Percentiles rank a stretch among this genome's conserved stretches.
Conservation (phyloP, 2,113 vertebrate genomes). For the Arenaria interpres region DNA sequence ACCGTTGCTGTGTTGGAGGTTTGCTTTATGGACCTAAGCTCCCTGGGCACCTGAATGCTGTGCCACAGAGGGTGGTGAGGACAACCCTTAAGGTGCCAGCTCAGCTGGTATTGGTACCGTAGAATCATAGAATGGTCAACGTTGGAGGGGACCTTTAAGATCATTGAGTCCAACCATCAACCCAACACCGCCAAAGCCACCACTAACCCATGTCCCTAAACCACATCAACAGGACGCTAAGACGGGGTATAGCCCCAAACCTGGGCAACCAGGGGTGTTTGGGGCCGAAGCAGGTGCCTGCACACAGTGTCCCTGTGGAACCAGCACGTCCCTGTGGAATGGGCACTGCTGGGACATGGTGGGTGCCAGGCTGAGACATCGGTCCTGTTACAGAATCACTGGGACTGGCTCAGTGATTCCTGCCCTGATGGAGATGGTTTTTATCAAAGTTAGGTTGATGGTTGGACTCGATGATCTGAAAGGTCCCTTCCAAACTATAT, state of each 20-base stretch:
- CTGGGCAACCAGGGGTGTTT: not conserved
- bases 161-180: too few species aligned
- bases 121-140: not conserved
- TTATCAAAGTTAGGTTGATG: too few species aligned
- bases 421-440: not conserved
- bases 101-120: not conserved
- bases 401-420: not conserved
- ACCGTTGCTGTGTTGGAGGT: not conserved
- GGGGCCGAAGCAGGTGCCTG: not conserved
- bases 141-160: not conserved
- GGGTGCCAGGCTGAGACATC: accelerated
- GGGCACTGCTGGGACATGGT: not conserved
- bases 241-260: not conserved
- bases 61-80: not conserved
- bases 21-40: not conserved
- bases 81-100: not conserved
- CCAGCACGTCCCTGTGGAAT: not conserved
- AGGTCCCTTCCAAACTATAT: too few species aligned
- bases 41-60: not conserved
- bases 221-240: not conserved
- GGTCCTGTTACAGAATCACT: accelerated
- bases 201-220: not conserved
- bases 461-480: too few species aligned
- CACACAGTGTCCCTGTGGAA: not conserved
- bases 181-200: too few species aligned